Evolutionary conservation across 2,797 vertebrate species (phyloP), one percentile per base, ranked within the genome.

Genomic region (Halcyon leucocephala): DNA sequence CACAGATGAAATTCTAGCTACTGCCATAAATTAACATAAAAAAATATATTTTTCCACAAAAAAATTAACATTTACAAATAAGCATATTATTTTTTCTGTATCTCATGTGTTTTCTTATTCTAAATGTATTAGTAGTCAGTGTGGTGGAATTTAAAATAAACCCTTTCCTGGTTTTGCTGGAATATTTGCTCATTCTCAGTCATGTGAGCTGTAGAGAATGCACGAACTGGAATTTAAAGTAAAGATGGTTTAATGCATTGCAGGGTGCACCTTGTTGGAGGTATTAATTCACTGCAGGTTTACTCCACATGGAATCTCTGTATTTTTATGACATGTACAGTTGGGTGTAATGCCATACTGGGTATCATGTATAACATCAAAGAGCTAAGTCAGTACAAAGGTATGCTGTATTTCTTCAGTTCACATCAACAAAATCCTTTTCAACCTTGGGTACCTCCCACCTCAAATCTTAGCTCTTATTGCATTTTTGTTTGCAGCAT

Each of bases 341-440:
- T 89, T 84, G 60, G 54, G 88, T 93, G 70, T 90, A 81, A 91
- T 64, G 77, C 42, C 80, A 79, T 67, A 57, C 80, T 82, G 60
- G 58, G 48, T 82, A 90, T 82, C 77, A n/a, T 57, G 48, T 90
- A 76, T 41, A 86, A 82, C 70, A 94, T 95, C 91, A 95, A 94
- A 95, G 73, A 71, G 35, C 70, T 54, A 89, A 91, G 58, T 79
- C 51, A 91, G 41, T 80, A 64, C 89, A 82, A 90, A 89, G 52
- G 74, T 93, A 82, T 86, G 62, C 22, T 64, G 64, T 57, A 82
- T 79, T 90, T 95, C 67, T 95, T 86, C 69, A 82, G 41, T 65
- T 88, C 41, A 4, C 3, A 3, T 82, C 80, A 91, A 86, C 62
- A 96, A 77, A 95, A 69, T 64, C 87, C 39, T 87, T 94, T 90